A percentile compares a stretch with the other conserved stretches of the same genome.
Conservation (phyloP, 2,888 invertebrate genomes). For the Meteorus colon region DNA sequence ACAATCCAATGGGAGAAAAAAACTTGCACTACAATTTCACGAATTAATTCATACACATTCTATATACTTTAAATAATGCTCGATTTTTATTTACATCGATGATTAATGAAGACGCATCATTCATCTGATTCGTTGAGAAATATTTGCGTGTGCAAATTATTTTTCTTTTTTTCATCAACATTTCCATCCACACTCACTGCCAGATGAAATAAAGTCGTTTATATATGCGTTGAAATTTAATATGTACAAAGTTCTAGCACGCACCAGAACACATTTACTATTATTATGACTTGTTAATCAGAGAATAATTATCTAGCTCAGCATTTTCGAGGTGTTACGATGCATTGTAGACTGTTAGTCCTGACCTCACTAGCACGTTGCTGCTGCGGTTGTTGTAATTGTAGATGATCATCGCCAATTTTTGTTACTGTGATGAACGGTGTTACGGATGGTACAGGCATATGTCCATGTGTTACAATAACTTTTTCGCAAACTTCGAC, state of each 20-base stretch:
- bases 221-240: not conserved
- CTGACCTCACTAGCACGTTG: conserved; percentile 58
- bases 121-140: not conserved
- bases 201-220: not conserved
- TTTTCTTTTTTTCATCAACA: not conserved
- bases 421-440: conserved; percentile 67
- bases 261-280: not conserved
- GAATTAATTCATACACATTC: not conserved
- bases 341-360: conserved; percentile 52
- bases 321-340: conserved; percentile 40
- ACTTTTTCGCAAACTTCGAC: conserved; percentile 70
- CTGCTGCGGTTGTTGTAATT: conserved; percentile 34
- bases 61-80: not conserved
- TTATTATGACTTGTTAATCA: conserved; percentile 16
- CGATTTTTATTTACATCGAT: conserved; percentile 18
- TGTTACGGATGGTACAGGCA: conserved; percentile 57
- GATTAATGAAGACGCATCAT: conserved; percentile 8
- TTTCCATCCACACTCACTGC: not conserved
- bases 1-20: not conserved
- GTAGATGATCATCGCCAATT: conserved; percentile 55
- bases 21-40: not conserved
- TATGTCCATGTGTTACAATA: conserved; percentile 61
- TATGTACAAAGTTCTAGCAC: conserved; percentile 48
- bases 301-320: conserved; percentile 37
- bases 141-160: not conserved